Evolutionary conservation across 2,113 vertebrate species (phyloP), one percentile per base, ranked within the genome.

Genomic region (Tyto alba): DNA sequence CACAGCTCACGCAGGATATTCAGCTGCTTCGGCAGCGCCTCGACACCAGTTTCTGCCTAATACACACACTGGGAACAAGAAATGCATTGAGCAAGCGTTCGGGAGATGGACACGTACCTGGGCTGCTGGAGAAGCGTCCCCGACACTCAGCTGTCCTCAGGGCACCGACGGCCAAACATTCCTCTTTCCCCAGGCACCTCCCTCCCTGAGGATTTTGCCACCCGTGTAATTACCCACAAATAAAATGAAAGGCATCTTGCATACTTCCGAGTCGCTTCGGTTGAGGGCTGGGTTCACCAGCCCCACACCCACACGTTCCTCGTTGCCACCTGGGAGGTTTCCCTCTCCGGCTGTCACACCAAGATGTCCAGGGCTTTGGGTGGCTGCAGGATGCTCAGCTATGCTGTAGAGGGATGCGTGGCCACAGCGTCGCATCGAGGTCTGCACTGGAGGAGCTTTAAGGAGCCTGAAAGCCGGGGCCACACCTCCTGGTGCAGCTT

Each of bases 211-310:
- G 81, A 20, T 75, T 78, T 78, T 81, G 45, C 88, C 57, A 13
- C 34, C 66, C 6, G 0, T 88, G 78, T 91, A 89, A 97, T 96
- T 95, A 93, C 68, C 30, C 56, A 4, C 78, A 82, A 88, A 67
- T 68, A 50, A 71, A 93, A 95, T 94, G 88, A 89, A 88, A 96
- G 90, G 82, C 76, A 41, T 18, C 87, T 72, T 71, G 11, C 50
- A 1, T 27, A 52, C 71, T 91, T 94, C 90, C 45, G 20, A 91
- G 89, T 86, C 72, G 40, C 41, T 87, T 13, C 2, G 17, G 87
- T 6, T 3, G 19, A 86, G 76, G 89, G 76, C 45, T 92, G 84
- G 83, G 72, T 6, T 82, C 52, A 21, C 20, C 66, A 62, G 59
- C 84, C 77, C 60, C 87, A 64, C 84, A 25, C 85, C 76, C 76